A percentile compares a stretch with the other conserved stretches of the same genome.
phyloP scores from a whole-genome alignment of 2,888 invertebrate genomes.

The Drosophila borealis region DNA sequence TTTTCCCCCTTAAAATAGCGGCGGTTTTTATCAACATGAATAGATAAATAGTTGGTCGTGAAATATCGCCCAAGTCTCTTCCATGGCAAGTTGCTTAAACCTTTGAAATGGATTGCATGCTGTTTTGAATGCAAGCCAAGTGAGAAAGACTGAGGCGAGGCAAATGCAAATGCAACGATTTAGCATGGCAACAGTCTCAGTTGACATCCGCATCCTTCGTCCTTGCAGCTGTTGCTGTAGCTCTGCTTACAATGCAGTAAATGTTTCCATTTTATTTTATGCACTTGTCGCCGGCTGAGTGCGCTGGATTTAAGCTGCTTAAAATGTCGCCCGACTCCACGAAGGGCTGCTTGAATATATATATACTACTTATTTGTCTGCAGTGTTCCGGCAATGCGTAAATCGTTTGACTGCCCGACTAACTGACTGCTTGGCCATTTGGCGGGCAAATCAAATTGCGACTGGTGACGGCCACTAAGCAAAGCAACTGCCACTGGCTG shows the following conservation, averaged over 20 bases:
- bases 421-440: neutral
- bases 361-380: neutral
- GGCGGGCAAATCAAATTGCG: constrained; percentile 36
- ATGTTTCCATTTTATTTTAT: constrained; percentile 30
- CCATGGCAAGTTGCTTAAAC: neutral
- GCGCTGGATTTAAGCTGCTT: constrained; percentile 21
- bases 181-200: constrained; percentile 5
- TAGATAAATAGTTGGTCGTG: constrained; percentile 1
- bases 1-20: too few relatives aligned
- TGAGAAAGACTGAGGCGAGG: neutral
- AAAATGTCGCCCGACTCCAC: constrained; percentile 2
- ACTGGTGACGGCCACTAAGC: constrained; percentile 19
- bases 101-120: constrained; percentile 10
- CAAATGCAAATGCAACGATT: neutral
- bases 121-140: constrained; percentile 5
- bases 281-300: constrained; percentile 14
- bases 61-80: neutral
- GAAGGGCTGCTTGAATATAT: neutral
- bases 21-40: neutral
- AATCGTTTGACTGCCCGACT: constrained; percentile 10
- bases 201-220: constrained; percentile 15
- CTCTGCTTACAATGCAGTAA: constrained; percentile 15
- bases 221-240: constrained; percentile 3
- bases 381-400: constrained; percentile 1
- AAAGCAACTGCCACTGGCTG: constrained; percentile 26